A percentile compares a stretch with the other conserved stretches of the same genome.
phyloP scores from a whole-genome alignment of 2,888 invertebrate species.

The Aromia moschata region DNA sequence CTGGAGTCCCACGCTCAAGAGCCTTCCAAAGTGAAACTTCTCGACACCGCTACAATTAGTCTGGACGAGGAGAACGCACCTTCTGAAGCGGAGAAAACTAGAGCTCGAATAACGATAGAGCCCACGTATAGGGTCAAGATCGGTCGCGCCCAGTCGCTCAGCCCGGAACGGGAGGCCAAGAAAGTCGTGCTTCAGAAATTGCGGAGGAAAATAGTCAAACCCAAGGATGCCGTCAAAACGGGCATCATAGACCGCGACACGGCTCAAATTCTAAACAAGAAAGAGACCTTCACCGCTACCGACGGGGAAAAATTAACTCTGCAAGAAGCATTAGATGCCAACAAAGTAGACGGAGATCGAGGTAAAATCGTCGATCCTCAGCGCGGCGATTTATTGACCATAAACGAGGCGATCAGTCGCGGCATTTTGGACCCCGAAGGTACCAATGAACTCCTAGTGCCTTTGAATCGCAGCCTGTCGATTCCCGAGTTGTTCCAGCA shows the following conservation, averaged over 20 bases:
- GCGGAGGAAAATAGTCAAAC: conserved; percentile 77
- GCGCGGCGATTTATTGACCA: conserved; percentile 79
- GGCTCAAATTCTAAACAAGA: conserved; percentile 73
- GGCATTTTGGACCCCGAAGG: conserved; percentile 83
- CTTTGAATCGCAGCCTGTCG: conserved; percentile 81
- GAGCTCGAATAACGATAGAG: conserved; percentile 68
- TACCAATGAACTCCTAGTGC: conserved; percentile 79
- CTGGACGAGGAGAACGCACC: conserved; percentile 58
- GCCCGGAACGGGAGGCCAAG: conserved; percentile 72
- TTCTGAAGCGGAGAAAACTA: conserved; percentile 69
- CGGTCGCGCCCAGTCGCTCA: conserved; percentile 69
- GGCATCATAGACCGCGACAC: conserved; percentile 83
- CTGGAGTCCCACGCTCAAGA: conserved; percentile 29
- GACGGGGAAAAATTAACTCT: conserved; percentile 74
- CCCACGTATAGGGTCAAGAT: conserved; percentile 75
- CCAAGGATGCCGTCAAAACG: conserved; percentile 80
- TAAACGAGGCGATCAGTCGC: conserved; percentile 84
- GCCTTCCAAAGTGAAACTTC: conserved; percentile 46
- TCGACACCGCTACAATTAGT: conserved; percentile 56
- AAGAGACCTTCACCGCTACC: conserved; percentile 66
- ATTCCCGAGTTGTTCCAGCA: conserved; percentile 86
- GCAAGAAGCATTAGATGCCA: conserved; percentile 77
- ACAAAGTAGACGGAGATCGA: conserved; percentile 75
- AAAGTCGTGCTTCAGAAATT: conserved; percentile 80
- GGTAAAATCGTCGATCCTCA: conserved; percentile 87